Percentiles rank a stretch among this genome's conserved stretches.
Evolutionary conservation across 2,888 invertebrate genomes (phyloP).

Genomic region (Nineta flava): DNA sequence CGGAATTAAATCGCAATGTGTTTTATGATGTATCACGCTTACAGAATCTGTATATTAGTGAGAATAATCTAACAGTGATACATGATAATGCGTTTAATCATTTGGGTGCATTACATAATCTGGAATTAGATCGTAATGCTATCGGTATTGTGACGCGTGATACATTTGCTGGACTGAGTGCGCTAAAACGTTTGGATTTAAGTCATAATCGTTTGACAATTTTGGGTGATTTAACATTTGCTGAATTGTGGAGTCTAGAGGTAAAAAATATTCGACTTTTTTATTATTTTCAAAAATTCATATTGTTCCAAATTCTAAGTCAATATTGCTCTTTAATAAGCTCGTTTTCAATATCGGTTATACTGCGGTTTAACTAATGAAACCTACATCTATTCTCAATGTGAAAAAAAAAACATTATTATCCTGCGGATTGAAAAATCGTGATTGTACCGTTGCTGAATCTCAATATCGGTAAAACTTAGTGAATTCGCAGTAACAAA

Average conservation of each 20-base stretch:
- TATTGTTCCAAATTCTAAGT: background rate
- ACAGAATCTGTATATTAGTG: slow-evolving; percentile 61
- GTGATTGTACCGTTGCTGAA: too few species aligned
- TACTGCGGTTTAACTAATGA: too few species aligned
- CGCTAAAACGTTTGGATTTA: slow-evolving; percentile 56
- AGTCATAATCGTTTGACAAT: slow-evolving; percentile 58
- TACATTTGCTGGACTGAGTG: slow-evolving; percentile 60
- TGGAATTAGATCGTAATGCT: slow-evolving; percentile 67
- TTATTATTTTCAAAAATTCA: background rate
- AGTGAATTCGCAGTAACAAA: too few species aligned
- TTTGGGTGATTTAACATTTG: slow-evolving; percentile 64
- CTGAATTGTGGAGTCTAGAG: slow-evolving; percentile 57
- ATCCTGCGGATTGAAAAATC: too few species aligned
- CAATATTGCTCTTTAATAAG: background rate
- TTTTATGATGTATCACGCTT: slow-evolving; percentile 58
- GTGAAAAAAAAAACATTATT: too few species aligned
- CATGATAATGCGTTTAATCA: slow-evolving; percentile 72
- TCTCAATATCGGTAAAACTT: too few species aligned
- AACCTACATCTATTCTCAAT: too few species aligned
- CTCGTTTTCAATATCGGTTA: background rate
- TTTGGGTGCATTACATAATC: slow-evolving; percentile 53
- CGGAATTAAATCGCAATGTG: slow-evolving; percentile 53
- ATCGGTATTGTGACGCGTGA: slow-evolving; percentile 58
- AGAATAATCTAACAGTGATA: slow-evolving; percentile 69
- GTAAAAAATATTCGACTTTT: slow-evolving; percentile 19